These are phyloP conservation scores for Papilio demoleus DNA, from an alignment of 2,888 invertebrate species.

Conservation along the genomic window DNA sequence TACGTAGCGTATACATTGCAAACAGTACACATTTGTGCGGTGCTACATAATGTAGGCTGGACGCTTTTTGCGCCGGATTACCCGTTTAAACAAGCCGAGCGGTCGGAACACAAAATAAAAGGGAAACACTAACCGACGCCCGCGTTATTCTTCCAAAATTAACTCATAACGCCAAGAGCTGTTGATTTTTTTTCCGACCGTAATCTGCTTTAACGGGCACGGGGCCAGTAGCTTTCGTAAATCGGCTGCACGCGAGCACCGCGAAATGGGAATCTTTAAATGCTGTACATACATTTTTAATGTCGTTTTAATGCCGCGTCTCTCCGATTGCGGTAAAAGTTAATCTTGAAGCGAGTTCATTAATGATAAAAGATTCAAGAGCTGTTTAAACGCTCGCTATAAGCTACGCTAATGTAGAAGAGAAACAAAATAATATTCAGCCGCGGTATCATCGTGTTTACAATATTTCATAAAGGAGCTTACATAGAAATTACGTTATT, in stretches of 20 bases:
- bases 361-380: conserved; percentile 60
- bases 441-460: conserved; percentile 33
- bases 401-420: conserved; percentile 28
- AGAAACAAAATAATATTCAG: conserved; percentile 36
- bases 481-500: conserved; percentile 52
- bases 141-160: conserved; percentile 82
- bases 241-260: conserved; percentile 76
- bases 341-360: conserved; percentile 77
- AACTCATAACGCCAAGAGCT: conserved; percentile 81
- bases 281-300: conserved; percentile 79
- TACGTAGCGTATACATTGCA: conserved; percentile 67
- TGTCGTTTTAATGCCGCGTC: conserved; percentile 75
- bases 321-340: conserved; percentile 76
- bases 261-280: conserved; percentile 80
- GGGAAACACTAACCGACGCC: conserved; percentile 74
- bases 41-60: conserved; percentile 65
- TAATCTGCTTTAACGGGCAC: conserved; percentile 82
- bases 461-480: conserved; percentile 40
- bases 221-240: conserved; percentile 78
- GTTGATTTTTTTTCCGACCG: conserved; percentile 76
- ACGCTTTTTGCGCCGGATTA: conserved; percentile 77
- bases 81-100: conserved; percentile 78
- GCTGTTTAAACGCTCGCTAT: conserved; percentile 50
- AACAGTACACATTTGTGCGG: conserved; percentile 70
- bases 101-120: conserved; percentile 78